Evolutionary conservation across 2,888 invertebrate species (phyloP).

Genomic region (Parnassius smintheus): DNA sequence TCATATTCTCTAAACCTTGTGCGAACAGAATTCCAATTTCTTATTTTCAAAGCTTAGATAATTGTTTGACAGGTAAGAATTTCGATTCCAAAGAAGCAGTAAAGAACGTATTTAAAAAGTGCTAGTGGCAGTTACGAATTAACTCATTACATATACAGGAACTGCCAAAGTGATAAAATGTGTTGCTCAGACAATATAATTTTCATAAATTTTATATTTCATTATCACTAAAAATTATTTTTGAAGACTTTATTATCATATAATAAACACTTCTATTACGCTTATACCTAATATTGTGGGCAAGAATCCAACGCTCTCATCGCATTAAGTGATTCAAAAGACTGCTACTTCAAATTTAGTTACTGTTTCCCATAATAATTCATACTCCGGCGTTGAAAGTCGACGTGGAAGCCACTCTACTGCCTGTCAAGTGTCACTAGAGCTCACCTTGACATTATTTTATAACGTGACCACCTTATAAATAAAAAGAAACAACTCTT

Average conservation of each 20-base stretch:
- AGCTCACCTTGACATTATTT: slow-evolving; percentile 60
- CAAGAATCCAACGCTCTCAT: slow-evolving; percentile 21
- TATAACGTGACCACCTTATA: slow-evolving; percentile 44
- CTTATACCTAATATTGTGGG: not conserved
- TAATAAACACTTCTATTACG: slow-evolving; percentile 43
- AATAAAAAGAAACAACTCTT: slow-evolving; percentile 35
- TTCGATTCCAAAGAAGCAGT: too few relatives aligned
- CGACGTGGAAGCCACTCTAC: slow-evolving; percentile 60
- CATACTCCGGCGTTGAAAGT: slow-evolving; percentile 51
- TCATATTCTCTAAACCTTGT: too few relatives aligned
- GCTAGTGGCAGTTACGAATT: too few relatives aligned
- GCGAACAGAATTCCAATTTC: too few relatives aligned
- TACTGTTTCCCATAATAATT: slow-evolving; percentile 59
- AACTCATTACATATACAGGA: too few relatives aligned
- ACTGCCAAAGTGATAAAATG: too few relatives aligned
- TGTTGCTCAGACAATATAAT: too few relatives aligned
- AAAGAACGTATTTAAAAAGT: too few relatives aligned
- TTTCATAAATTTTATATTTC: too few relatives aligned
- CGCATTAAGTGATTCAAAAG: slow-evolving; percentile 43
- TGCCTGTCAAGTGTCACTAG: slow-evolving; percentile 59
- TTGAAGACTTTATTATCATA: not conserved
- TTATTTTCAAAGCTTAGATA: too few relatives aligned
- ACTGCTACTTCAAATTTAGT: slow-evolving; percentile 60
- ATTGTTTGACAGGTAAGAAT: too few relatives aligned
- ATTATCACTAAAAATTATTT: too few relatives aligned